A percentile compares a stretch with the other conserved stretches of the same genome.
Evolutionary conservation across 2,113 vertebrate genomes (phyloP).

Genomic region (Mustela nigripes): DNA sequence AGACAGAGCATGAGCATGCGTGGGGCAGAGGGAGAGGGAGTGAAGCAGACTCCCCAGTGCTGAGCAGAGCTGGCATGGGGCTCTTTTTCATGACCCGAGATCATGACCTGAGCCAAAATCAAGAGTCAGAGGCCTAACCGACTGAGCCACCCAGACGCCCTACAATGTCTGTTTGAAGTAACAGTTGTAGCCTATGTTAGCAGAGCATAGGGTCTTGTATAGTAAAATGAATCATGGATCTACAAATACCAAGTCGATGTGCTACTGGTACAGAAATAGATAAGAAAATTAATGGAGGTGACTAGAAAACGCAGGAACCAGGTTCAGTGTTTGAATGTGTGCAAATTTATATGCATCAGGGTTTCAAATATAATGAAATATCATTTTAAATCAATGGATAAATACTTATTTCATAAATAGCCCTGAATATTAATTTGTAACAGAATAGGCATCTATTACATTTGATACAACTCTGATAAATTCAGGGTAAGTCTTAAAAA

Average conservation of each 20-base stretch:
- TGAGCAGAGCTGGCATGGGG: neutral
- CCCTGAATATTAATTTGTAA: neutral
- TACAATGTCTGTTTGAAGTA: neutral
- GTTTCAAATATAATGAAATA: neutral
- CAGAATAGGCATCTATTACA: neutral
- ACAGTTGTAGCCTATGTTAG: neutral
- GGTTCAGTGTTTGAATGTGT: neutral
- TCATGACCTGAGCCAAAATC: neutral
- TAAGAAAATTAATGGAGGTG: neutral
- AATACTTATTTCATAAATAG: neutral
- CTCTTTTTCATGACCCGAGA: neutral
- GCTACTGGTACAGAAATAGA: neutral
- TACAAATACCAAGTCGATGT: neutral
- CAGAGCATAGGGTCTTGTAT: neutral
- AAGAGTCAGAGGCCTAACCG: neutral
- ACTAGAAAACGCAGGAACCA: neutral
- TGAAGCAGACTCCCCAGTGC: neutral
- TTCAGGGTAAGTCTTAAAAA: slow-evolving; percentile 16
- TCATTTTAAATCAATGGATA: neutral
- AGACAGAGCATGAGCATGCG: neutral
- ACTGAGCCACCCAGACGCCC: neutral
- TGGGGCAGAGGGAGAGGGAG: neutral
- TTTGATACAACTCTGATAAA: neutral
- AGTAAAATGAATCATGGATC: neutral
- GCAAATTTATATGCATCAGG: neutral